Percentiles rank a stretch among this genome's conserved stretches.
Evolutionary conservation across 2,113 vertebrate genomes (phyloP).

Genomic region (Jaculus jaculus): DNA sequence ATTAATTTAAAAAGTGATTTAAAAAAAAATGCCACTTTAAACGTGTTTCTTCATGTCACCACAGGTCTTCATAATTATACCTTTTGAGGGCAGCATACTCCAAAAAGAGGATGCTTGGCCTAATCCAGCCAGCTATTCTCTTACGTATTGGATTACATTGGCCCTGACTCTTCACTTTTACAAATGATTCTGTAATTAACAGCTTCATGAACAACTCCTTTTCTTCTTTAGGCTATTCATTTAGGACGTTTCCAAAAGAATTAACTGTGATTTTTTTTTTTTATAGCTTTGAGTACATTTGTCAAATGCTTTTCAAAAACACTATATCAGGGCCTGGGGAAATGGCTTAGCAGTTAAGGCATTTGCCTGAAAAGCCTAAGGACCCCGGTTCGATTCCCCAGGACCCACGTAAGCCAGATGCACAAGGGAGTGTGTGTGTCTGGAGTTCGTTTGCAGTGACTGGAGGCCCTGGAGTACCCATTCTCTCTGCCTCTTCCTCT

Average conservation of each 20-base stretch:
- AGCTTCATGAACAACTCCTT: not conserved
- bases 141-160: not conserved
- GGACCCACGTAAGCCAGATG: too few relatives aligned
- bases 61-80: not conserved
- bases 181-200: not conserved
- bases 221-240: constrained; percentile 3
- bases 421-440: too few relatives aligned
- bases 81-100: not conserved
- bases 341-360: too few relatives aligned
- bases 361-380: too few relatives aligned
- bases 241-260: constrained; percentile 43
- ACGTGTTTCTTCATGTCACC: constrained; percentile 36
- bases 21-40: not conserved
- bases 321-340: too few relatives aligned
- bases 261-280: not conserved
- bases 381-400: too few relatives aligned
- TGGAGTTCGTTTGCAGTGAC: too few relatives aligned
- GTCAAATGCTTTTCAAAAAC: constrained; percentile 22
- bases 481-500: too few relatives aligned
- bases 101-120: not conserved
- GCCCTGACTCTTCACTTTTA: not conserved
- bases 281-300: not conserved
- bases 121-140: not conserved
- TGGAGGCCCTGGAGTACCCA: too few relatives aligned
- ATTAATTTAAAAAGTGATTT: too few relatives aligned